A percentile compares a stretch with the other conserved stretches of the same genome.
phyloP scores from a whole-genome alignment of 2,888 invertebrate species.

The Ischnus inquisitorius region DNA sequence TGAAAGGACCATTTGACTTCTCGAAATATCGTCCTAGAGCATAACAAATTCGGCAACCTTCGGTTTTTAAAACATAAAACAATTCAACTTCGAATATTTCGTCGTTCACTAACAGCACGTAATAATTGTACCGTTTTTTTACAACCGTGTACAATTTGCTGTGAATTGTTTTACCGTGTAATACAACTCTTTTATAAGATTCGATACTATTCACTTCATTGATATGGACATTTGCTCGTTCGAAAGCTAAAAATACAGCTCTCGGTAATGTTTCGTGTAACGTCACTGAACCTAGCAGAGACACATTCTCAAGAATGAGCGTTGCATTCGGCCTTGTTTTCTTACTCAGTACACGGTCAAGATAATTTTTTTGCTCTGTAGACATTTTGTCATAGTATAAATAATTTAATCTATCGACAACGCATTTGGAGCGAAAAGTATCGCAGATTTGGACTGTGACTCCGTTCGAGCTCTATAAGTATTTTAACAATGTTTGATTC shows the following conservation, averaged over 20 bases:
- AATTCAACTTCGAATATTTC: constrained; percentile 30
- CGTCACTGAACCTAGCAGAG: background rate
- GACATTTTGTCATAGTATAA: background rate
- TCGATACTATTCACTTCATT: background rate
- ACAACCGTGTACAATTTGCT: constrained; percentile 23
- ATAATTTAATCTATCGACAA: constrained; percentile 6
- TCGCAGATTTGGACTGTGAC: background rate
- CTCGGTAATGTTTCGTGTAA: background rate
- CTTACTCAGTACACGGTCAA: background rate
- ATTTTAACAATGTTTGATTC: constrained; percentile 12
- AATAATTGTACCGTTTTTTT: constrained; percentile 50
- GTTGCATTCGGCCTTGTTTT: background rate
- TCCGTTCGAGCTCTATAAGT: background rate
- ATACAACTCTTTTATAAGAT: background rate
- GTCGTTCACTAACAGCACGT: constrained; percentile 26
- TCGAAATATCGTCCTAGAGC: constrained; percentile 21
- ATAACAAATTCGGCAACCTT: background rate
- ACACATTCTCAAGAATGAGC: background rate
- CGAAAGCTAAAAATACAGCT: background rate
- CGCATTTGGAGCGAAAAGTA: constrained; percentile 14
- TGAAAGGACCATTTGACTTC: constrained; percentile 41
- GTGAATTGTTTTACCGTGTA: background rate
- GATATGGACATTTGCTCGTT: background rate
- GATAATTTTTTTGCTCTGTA: constrained; percentile 29
- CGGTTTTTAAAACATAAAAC: constrained; percentile 34